Base-by-base conservation (phyloP, 2,888 invertebrate species). In the Sesamia inferens region DNA sequence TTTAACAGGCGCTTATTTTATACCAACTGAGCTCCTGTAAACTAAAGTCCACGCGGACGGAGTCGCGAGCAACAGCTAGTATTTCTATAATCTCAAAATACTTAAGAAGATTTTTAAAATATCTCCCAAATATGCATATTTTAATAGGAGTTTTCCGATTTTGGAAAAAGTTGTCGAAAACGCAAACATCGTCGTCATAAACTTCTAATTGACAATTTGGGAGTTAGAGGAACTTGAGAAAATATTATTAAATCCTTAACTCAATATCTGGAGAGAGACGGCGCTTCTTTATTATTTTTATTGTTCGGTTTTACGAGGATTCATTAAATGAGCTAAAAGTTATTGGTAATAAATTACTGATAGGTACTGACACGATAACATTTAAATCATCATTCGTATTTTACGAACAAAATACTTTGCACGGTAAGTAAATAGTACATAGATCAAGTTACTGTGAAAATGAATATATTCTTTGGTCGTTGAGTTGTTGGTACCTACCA, bases 191-290 rank as follows among this genome's bases (percentile, higher is more conserved):
- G 80, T 76, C 78, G 14, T 81, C 76, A 54, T 78, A 76, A 90
- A 91, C 81, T 91, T 89, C 68, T 89, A 89, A 91, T 91, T 92
- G 89, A 84, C 89, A 91, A 92, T 90, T 90, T 90, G 85, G 77
- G 86, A 88, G 87, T 88, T 87, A 78, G 82, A 86, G 78, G 74
- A 81, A 84, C 82, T 79, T 72, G 77, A 65, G 74, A 79, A 82
- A 83, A 81, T 79, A 81, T 77, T 78, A 81, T 86, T 85, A 85
- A 86, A 85, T 81, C 66, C 63, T 81, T 51, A 88, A 85, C 82
- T 82, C 82, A 85, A 87, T 85, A 51, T 79, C 85, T 83, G 69
- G 47, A 76, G 76, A 22, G 42, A 51, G n/a, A 70, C 13, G 58
- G n/a, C 61, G 42, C 14, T 64, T 59, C 47, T 68, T 67, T 77